These are phyloP conservation scores for Miltochrista miniata DNA, from an alignment of 2,888 invertebrate genomes.

Conservation along the genomic window DNA sequence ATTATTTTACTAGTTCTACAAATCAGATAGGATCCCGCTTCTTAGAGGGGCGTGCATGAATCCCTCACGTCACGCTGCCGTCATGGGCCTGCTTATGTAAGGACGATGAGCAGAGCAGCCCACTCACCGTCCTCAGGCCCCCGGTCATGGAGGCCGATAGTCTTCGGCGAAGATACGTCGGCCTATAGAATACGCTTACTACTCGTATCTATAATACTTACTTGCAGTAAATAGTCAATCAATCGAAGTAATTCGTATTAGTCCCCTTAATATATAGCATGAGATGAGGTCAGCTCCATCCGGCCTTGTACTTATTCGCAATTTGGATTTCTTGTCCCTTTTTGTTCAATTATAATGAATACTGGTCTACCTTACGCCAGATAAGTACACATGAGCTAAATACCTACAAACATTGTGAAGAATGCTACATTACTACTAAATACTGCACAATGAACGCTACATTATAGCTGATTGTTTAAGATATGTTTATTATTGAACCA, in stretches of 20 bases:
- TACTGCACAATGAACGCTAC: slow-evolving; percentile 15
- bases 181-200: too few relatives aligned
- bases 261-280: slow-evolving; percentile 42
- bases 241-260: slow-evolving; percentile 43
- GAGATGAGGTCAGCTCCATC: slow-evolving; percentile 43
- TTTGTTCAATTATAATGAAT: slow-evolving; percentile 52
- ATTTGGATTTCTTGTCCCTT: slow-evolving; percentile 56
- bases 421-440: slow-evolving; percentile 33
- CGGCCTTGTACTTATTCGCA: slow-evolving; percentile 50
- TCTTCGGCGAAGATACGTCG: too few relatives aligned
- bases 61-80: too few relatives aligned
- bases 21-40: too few relatives aligned
- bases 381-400: slow-evolving; percentile 50
- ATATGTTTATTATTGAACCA: too few relatives aligned
- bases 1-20: too few relatives aligned
- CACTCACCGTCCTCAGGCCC: too few relatives aligned
- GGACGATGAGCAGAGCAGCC: too few relatives aligned
- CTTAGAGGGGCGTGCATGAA: too few relatives aligned
- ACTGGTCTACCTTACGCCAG: slow-evolving; percentile 59
- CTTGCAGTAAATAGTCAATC: slow-evolving; percentile 26
- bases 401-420: slow-evolving; percentile 31
- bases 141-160: too few relatives aligned
- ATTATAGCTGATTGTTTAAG: too few relatives aligned
- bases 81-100: too few relatives aligned
- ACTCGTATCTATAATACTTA: background rate